phyloP scores from a whole-genome alignment of 1,140 invertebrate genomes.

The Bombus breviceps region DNA sequence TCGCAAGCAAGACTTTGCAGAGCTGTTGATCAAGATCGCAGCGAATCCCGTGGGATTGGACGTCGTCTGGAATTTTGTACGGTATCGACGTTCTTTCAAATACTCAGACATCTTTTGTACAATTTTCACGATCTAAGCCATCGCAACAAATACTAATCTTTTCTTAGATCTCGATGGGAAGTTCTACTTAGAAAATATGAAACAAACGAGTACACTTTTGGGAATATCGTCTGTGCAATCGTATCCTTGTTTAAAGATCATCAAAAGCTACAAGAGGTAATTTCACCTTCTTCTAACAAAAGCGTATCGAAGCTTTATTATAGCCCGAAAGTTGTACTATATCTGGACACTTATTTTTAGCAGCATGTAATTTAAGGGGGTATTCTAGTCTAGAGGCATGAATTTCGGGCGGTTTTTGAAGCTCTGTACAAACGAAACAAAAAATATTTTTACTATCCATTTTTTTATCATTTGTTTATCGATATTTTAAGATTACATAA shows the following conservation, averaged over 20 bases:
- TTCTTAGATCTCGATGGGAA: constrained; percentile 11
- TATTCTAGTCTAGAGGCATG: no score
- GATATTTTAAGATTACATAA: no score
- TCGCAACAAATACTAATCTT: not conserved
- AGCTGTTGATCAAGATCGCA: constrained; percentile 54
- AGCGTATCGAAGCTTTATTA: not conserved
- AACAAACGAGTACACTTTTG: constrained; percentile 10
- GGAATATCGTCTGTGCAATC: not conserved
- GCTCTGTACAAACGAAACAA: no score
- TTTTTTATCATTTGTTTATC: no score
- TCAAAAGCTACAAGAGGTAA: constrained; percentile 25
- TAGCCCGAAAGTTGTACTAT: no score
- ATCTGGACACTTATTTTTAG: no score
- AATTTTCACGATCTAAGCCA: not conserved
- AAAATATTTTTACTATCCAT: no score
- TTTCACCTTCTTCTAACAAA: not conserved
- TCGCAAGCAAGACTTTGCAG: constrained; percentile 56
- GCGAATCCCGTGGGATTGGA: constrained; percentile 54
- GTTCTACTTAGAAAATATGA: constrained; percentile 4
- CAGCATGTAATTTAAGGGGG: no score
- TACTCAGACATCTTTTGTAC: not conserved
- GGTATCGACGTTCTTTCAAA: constrained; percentile 15
- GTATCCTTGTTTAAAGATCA: constrained; percentile 39
- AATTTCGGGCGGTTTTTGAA: no score
- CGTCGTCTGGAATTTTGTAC: constrained; percentile 58